Percentiles rank a stretch among this genome's conserved stretches.
phyloP scores from a whole-genome alignment of 1,140 invertebrate species.

The Eriocheir sinensis region DNA sequence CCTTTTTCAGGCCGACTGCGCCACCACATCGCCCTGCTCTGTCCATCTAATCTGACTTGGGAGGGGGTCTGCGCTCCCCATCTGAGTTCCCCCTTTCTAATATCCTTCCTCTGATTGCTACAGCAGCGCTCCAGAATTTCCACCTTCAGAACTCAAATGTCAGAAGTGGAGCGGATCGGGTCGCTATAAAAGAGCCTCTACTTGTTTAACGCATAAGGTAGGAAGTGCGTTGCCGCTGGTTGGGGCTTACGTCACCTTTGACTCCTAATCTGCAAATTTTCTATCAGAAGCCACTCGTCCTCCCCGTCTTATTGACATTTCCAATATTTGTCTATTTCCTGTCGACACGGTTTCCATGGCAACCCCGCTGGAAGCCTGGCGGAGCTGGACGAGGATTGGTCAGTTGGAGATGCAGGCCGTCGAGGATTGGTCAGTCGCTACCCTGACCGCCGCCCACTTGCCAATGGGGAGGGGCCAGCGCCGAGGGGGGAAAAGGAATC shows the following conservation, averaged over 20 bases:
- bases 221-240: slow-evolving; percentile 40
- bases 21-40: slow-evolving; percentile 77
- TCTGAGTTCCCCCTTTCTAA: slow-evolving; percentile 77
- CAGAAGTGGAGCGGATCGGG: slow-evolving; percentile 43
- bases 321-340: slow-evolving; percentile 80
- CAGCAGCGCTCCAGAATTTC: slow-evolving; percentile 78
- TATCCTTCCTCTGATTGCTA: slow-evolving; percentile 79
- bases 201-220: slow-evolving; percentile 16
- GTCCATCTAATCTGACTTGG: slow-evolving; percentile 78
- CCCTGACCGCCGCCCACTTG: slow-evolving; percentile 77
- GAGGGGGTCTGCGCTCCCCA: slow-evolving; percentile 74
- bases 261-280: slow-evolving; percentile 79
- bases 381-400: slow-evolving; percentile 76
- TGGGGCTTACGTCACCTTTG: slow-evolving; percentile 74
- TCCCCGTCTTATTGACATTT: slow-evolving; percentile 80
- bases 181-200: slow-evolving; percentile 59
- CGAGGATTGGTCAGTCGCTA: slow-evolving; percentile 78
- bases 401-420: slow-evolving; percentile 77
- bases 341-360: slow-evolving; percentile 79
- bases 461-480: slow-evolving; percentile 77
- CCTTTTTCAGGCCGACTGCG: slow-evolving; percentile 77
- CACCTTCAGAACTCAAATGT: slow-evolving; percentile 76
- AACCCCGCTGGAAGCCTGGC: slow-evolving; percentile 76
- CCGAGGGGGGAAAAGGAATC: slow-evolving; percentile 75
- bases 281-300: slow-evolving; percentile 80